Percentiles rank a stretch among this genome's conserved stretches.
These are phyloP conservation scores for Carterocephalus palaemon DNA, from an alignment of 2,888 invertebrate genomes.

Conservation along the genomic window DNA sequence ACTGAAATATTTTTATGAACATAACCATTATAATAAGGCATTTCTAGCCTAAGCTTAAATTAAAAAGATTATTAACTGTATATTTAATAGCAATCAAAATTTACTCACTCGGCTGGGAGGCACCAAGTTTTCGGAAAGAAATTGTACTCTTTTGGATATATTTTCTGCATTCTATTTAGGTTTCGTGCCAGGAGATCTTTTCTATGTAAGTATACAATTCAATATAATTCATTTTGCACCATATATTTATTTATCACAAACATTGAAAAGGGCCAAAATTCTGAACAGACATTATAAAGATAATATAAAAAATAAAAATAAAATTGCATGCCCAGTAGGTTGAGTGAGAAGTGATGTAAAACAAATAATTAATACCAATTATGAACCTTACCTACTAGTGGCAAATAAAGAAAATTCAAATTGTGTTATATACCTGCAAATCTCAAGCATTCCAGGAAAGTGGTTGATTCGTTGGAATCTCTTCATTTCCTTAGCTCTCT, in stretches of 20 bases:
- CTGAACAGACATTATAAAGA: no score
- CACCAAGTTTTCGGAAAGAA: conserved; percentile 97
- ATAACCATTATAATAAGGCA: background rate
- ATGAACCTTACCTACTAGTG: background rate
- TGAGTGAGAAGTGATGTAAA: no score
- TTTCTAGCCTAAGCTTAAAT: no score
- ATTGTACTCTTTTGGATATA: conserved; percentile 93
- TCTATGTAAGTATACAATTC: no score
- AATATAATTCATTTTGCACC: no score
- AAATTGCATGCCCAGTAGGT: no score
- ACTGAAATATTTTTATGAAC: conserved; percentile 49
- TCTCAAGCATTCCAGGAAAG: conserved; percentile 94
- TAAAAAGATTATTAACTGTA: background rate
- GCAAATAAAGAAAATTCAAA: background rate
- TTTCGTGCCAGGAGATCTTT: conserved; percentile 94
- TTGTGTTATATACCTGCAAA: conserved; percentile 76
- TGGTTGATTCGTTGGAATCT: conserved; percentile 95
- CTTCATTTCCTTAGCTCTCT: conserved; percentile 94
- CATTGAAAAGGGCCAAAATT: no score
- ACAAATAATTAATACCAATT: background rate
- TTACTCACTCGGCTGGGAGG: conserved; percentile 90
- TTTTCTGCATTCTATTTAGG: conserved; percentile 91
- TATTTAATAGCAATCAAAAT: background rate
- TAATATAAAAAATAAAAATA: background rate
- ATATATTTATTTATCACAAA: no score